Conservation (phyloP, 2,888 invertebrate species). For the Vesta saturnalis region DNA sequence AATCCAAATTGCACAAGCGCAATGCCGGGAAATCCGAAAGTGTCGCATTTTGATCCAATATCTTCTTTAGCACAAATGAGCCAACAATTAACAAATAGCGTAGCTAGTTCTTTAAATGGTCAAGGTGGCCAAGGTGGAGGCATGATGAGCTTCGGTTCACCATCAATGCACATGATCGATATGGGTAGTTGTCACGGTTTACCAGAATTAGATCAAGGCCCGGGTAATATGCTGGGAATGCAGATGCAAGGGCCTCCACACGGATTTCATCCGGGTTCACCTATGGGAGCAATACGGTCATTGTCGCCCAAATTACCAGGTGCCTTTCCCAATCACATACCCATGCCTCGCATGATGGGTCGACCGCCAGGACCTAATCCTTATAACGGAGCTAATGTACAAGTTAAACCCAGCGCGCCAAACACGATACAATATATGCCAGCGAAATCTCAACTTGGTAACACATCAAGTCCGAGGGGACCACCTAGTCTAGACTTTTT, state of each 20-base stretch:
- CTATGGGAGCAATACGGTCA: conserved; percentile 60
- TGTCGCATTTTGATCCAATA: conserved; percentile 88
- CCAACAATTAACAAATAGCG: conserved; percentile 86
- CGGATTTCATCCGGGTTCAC: conserved; percentile 60
- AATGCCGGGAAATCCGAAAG: conserved; percentile 69
- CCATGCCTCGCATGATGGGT: conserved; percentile 70
- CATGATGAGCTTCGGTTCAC: conserved; percentile 68
- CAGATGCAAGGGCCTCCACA: conserved; percentile 61
- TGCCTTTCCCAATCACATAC: conserved; percentile 64
- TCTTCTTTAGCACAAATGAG: conserved; percentile 95
- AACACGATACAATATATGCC: conserved; percentile 99
- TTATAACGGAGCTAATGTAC: conserved; percentile 83
- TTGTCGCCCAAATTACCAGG: conserved; percentile 75
- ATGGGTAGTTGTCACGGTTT: conserved; percentile 60
- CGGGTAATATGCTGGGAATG: conserved; percentile 57
- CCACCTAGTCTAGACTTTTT: conserved; percentile 91
- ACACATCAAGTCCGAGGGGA: conserved; percentile 75
- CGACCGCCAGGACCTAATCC: conserved; percentile 70
- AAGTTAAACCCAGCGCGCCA: conserved; percentile 95
- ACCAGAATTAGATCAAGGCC: conserved; percentile 57
- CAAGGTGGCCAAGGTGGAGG: conserved; percentile 64
- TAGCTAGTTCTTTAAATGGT: conserved; percentile 69
- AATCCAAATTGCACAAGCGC: conserved; percentile 71
- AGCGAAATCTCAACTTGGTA: conserved; percentile 87
- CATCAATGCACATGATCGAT: conserved; percentile 63